phyloP scores from a whole-genome alignment of 2,797 vertebrate genomes.

The Sternarchorhynchus goeldii region DNA sequence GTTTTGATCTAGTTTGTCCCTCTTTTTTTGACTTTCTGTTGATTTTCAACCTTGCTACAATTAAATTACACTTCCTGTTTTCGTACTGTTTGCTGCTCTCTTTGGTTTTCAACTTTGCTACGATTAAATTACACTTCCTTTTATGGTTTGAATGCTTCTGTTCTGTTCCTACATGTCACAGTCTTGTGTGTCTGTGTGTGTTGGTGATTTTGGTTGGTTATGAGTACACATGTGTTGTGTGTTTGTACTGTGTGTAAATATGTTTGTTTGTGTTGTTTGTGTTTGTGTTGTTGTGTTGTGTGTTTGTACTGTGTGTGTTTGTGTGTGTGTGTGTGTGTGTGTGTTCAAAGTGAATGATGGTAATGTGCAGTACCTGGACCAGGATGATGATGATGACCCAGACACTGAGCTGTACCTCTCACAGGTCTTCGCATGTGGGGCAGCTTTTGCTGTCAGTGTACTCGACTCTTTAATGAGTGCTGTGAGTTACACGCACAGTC shows the following conservation, averaged over 20 bases:
- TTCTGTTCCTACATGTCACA: no score
- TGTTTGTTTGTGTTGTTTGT: not conserved
- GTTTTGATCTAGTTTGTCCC: no score
- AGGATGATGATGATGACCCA: constrained; percentile 98
- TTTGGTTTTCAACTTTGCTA: no score
- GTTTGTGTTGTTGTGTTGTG: not conserved
- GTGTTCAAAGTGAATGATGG: constrained; percentile 91
- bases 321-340: constrained; percentile 12
- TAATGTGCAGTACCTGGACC: constrained; percentile 99
- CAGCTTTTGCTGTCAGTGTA: constrained; percentile 96
- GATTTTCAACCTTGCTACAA: no score
- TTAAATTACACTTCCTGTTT: no score
- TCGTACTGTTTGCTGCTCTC: no score
- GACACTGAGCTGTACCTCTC: constrained; percentile 99
- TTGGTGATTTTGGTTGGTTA: no score
- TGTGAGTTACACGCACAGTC: constrained; percentile 54
- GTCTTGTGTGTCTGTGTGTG: no score
- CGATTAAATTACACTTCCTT: no score
- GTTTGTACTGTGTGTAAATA: constrained; percentile 12
- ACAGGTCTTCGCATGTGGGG: constrained; percentile 97
- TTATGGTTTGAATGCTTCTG: no score
- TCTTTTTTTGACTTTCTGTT: no score
- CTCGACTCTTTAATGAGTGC: constrained; percentile 98
- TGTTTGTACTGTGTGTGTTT: constrained; percentile 32
- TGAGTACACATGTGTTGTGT: not conserved